Percentiles rank a stretch among this genome's conserved stretches.
Evolutionary conservation across 2,797 vertebrate species (phyloP).

Genomic region (Benthosema pterotum): DNA sequence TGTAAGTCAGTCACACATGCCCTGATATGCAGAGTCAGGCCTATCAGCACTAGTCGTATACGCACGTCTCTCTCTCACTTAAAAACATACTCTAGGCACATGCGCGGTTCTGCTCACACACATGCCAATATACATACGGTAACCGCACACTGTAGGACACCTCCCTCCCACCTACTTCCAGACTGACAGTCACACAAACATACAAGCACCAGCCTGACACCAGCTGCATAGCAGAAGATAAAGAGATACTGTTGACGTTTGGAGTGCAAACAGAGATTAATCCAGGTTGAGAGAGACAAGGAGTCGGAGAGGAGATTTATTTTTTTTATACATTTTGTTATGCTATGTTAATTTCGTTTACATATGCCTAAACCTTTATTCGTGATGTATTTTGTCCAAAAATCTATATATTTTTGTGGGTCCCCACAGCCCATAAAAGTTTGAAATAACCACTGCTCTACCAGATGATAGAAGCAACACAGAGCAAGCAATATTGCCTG

Average conservation of each 20-base stretch:
- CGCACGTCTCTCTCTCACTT: not conserved
- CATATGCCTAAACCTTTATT: too few species aligned
- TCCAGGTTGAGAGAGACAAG: too few species aligned
- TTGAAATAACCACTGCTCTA: too few species aligned
- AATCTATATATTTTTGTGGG: too few species aligned
- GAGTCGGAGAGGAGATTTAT: too few species aligned
- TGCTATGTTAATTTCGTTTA: too few species aligned
- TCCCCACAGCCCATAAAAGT: too few species aligned
- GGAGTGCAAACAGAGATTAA: too few species aligned
- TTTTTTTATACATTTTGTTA: too few species aligned
- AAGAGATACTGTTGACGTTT: slow-evolving; percentile 4
- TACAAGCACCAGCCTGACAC: slow-evolving; percentile 3
- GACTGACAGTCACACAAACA: slow-evolving; percentile 4
- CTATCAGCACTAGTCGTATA: slow-evolving; percentile 24
- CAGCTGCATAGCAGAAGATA: slow-evolving; percentile 11
- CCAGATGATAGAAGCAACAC: too few species aligned
- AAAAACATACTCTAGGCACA: not conserved
- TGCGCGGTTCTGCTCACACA: not conserved
- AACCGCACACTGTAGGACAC: not conserved
- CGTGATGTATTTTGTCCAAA: too few species aligned
- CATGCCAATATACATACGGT: not conserved
- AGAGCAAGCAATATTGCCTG: too few species aligned
- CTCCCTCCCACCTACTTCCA: not conserved
- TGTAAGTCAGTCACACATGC: slow-evolving; percentile 31
- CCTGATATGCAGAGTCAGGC: slow-evolving; percentile 29